Conservation (phyloP, 2,113 vertebrate species). For the Takifugu flavidus region DNA sequence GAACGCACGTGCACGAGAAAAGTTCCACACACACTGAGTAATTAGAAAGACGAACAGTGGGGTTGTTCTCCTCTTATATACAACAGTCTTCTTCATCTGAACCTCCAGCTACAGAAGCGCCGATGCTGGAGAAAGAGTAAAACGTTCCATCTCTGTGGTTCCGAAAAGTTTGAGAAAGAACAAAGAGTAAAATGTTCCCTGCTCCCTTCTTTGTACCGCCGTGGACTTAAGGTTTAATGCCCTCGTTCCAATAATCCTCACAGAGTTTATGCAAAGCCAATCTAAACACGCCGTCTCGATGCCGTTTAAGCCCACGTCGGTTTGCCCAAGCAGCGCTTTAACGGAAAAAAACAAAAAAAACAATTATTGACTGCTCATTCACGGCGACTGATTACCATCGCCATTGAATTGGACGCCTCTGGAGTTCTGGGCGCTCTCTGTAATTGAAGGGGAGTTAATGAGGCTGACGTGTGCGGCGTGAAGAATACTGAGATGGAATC, state of each 20-base stretch:
- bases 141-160: too few species aligned
- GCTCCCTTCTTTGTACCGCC: neutral
- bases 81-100: too few species aligned
- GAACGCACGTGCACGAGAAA: too few species aligned
- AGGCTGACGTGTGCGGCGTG: conserved; percentile 31
- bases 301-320: conserved; percentile 1
- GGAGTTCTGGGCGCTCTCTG: conserved; percentile 33
- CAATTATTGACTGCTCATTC: conserved; percentile 47
- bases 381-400: conserved; percentile 42
- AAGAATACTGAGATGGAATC: conserved; percentile 28
- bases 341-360: conserved; percentile 37
- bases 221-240: neutral
- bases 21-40: too few species aligned
- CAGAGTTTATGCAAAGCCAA: conserved; percentile 6
- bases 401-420: conserved; percentile 43
- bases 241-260: neutral
- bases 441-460: conserved; percentile 50
- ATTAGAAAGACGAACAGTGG: too few species aligned
- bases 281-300: conserved; percentile 14
- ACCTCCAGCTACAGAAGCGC: too few species aligned
- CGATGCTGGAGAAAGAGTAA: too few species aligned
- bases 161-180: too few species aligned
- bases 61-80: too few species aligned
- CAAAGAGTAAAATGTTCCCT: too few species aligned
- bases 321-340: conserved; percentile 29